Evolutionary conservation across 2,888 invertebrate species (phyloP), one percentile per base, ranked within the genome.

Genomic region (Napeogenes sylphis): DNA sequence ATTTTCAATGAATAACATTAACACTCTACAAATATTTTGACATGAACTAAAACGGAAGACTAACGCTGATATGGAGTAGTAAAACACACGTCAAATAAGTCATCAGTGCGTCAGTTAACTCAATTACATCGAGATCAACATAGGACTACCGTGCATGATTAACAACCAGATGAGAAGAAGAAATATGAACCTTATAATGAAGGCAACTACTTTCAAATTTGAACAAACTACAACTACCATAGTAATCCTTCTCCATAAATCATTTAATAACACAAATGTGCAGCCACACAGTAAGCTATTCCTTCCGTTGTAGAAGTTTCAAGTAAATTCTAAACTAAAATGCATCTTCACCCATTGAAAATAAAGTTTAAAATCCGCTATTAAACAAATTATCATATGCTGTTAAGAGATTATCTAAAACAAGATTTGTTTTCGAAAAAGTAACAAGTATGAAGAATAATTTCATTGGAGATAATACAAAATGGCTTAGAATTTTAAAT

Each of bases 211-310:
- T 45, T 71, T 74, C 76, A 84, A 80, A 82, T 77, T 83, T 73
- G 76, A 75, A 73, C 72, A 71, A 78, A 72, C 70, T 68, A 68
- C 10, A 70, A 68, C 74, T 68, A 71, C 76, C 75, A 71, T 75
- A 63, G 83, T 86, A 86, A 90, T 90, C 87, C 88, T 83, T 81
- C 79, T 82, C 83, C 87, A 90, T 90, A 89, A 90, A 90, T 90
- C 90, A 90, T 90, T 89, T 90, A 89, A 90, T 90, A 90, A 89
- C 90, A 87, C 86, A 86, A 90, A 88, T 84, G 87, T 84, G 85
- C 81, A 87, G 86, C 87, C 88, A 86, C 89, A 88, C 88, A 85
- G 86, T 84, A 84, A 87, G 87, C 87, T 83, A 78, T 84, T 87
- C 85, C 89, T 90, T 90, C 89, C 90, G 87, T 82, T 70, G 67